Evolutionary conservation across 2,113 vertebrate species (phyloP), one percentile per base, ranked within the genome.

Genomic region (Pardalotus punctatus): DNA sequence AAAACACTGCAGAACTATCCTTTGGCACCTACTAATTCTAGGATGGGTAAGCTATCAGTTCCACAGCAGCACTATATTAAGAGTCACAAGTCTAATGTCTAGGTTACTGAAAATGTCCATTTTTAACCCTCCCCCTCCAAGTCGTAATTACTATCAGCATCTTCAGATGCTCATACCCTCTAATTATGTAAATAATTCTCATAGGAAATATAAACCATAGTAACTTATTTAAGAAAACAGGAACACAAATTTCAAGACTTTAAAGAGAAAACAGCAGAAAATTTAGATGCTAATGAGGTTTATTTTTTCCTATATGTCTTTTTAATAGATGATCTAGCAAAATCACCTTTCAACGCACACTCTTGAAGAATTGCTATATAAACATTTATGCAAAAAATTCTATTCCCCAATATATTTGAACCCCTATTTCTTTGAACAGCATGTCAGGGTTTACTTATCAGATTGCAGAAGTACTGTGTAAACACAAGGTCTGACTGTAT

Each of bases 41-140:
- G 65, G 25, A 38, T 2, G 6, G 14, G 22, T 18, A 85, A 92
- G 64, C 24, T 33, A 83, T 4, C n/a, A 35, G 23, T 47, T 74
- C 45, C 29, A 48, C n/a, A 57, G 38, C 7, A 86, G 35, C 11
- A 57, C 45, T 6, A 5, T 8, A 58, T 25, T 48, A 36, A 19
- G 22, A 85, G 25, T 58, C 11, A 20, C 5, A 60, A 47, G 25
- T 40, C 36, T 76, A 14, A 58, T 33, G 6, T 6, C 2, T 31
- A 50, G 10, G 6, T 36, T 89, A 77, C 5, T 36, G 31, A 28
- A 76, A 86, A 77, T 11, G 14, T 29, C 21, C 2, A 21, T 54
- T 80, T 38, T 14, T 2, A 10, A 7, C 2, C 2, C 15, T 5
- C 3, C 4, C 3, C 3, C 2, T 12, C 4, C 7, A 11, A 66